Base-by-base conservation (phyloP, 2,797 vertebrate species). In the Bovichtus diacanthus region DNA sequence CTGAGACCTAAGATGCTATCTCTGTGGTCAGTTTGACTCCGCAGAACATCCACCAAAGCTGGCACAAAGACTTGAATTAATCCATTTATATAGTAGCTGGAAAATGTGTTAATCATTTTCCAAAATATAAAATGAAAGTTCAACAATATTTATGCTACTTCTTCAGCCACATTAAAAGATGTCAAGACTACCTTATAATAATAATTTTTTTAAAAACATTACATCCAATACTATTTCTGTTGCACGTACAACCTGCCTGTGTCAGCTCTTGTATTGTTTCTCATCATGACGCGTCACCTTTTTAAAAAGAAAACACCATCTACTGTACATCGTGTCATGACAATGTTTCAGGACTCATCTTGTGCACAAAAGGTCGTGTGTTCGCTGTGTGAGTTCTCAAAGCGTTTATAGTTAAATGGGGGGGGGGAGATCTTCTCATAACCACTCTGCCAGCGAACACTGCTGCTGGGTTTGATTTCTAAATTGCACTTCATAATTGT, bases 1-100 rank as follows among this genome's bases (percentile, higher is more conserved):
- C 62, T 59, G 88, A 85, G 94, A 94, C 84, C 88, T 82, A 60
- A 77, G 91, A 95, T 94, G 81, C 80, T 93, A 96, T 95, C 94
- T 87, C 83, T 85, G 89, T 78, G 85, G 94, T 91, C 72, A 78
- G 74, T 82, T 84, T 89, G 85, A 91, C 88, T 82, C 78, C 66
- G 77, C 87, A 94, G 78, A 51, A 55, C 62, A 90, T 84, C 74
- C 83, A 87, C 91, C 86, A 91, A 74, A 84, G 88, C 73, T 86
- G 63, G 19, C 23, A 55, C 60, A 66, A 27, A 50, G 46, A n/a
- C 19, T 21, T 75, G 46, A 71, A 61, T 76, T 80, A 38, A 84
- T 76, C 46, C 27, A 53, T 50, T 70, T 27, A 11, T 1, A 70
- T n/a, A 64, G 72, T 9, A n/a, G 47, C 47, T 59, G 56, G 60